phyloP scores from a whole-genome alignment of 2,888 invertebrate genomes.

The Crepidodera aurea region DNA sequence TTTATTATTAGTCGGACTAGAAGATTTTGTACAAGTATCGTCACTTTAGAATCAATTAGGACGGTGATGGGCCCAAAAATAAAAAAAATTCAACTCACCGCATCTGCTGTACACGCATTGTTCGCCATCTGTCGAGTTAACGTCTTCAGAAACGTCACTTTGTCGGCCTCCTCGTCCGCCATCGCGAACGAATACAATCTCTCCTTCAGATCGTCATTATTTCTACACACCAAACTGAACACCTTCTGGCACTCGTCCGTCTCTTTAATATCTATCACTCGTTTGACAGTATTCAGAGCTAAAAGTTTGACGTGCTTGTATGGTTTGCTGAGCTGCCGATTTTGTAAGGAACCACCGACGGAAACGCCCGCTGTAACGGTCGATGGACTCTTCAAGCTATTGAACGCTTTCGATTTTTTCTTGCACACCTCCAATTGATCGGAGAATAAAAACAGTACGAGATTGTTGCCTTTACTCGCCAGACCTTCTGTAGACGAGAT shows the following conservation, averaged over 20 bases:
- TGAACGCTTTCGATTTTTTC: constrained; percentile 80
- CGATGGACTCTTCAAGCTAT: constrained; percentile 73
- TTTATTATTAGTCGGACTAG: no score
- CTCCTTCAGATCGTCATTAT: constrained; percentile 86
- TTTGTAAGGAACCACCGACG: constrained; percentile 47
- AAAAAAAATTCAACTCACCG: constrained; percentile 69
- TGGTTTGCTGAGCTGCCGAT: constrained; percentile 76
- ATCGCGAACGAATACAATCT: constrained; percentile 88
- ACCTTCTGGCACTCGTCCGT: constrained; percentile 87
- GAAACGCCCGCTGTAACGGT: constrained; percentile 55
- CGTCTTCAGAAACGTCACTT: constrained; percentile 80
- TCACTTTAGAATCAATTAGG: no score
- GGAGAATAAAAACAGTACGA: constrained; percentile 91
- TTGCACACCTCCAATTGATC: constrained; percentile 94
- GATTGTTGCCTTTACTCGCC: constrained; percentile 81
- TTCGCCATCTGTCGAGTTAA: constrained; percentile 92
- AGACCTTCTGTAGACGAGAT: constrained; percentile 76
- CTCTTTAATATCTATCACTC: constrained; percentile 90
- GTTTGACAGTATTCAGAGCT: constrained; percentile 86
- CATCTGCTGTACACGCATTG: constrained; percentile 90
- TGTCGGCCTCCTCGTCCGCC: constrained; percentile 80
- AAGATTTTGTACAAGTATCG: no score
- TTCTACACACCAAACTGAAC: constrained; percentile 88
- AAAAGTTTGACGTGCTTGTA: constrained; percentile 92
- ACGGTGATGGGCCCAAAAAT: no score